Base-by-base conservation (phyloP, 2,888 invertebrate genomes). In the Molorchus minor region DNA sequence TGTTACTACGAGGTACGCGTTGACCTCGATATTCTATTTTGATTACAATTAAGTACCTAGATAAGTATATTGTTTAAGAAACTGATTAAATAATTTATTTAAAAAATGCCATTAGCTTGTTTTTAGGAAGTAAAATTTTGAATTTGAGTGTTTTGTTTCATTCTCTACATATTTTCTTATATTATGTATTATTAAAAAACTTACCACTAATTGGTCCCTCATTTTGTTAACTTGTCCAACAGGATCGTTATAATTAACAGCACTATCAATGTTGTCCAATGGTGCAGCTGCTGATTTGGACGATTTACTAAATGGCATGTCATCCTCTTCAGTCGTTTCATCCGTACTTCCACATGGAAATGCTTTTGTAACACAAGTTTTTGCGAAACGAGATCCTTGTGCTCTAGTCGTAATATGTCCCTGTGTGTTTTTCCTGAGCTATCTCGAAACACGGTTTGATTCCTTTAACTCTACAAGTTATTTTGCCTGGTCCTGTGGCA, bases 401-500 rank as follows among this genome's bases (percentile, higher is more conserved):
- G 58, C 58, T 33, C 53, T 57, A n/a, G 61, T 62, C 3, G 54
- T 61, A 15, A 64, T 59, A 15, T n/a, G 44, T 45, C 2, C 51
- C 51, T 13, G 58, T 33, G 12, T 62, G 55, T 29, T 60, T 47
- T 12, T 43, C 53, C 1, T 29, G 29, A n/a, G 51, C 51, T 16
- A 67, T 46, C 55, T 66, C 35, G 40, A 58, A 51, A 2, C 63
- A 64, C 13, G 63, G 52, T 13, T 46, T 47, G 7, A 69, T 20
- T 7, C 64, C 64, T 55, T 57, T 67, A 1, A 69, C 41, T 58
- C 55, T 66, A 0, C 66, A 59, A n/a, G 55, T 51, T 36, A 66
- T 53, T 47, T 54, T 66, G 10, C 51, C 64, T 13, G 69, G 66
- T 7, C 66, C 67, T 7, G 36, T 20, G 8, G 61, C 13, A 33